Base-by-base conservation (phyloP, 2,888 invertebrate species). In the Octonoba sinensis region DNA sequence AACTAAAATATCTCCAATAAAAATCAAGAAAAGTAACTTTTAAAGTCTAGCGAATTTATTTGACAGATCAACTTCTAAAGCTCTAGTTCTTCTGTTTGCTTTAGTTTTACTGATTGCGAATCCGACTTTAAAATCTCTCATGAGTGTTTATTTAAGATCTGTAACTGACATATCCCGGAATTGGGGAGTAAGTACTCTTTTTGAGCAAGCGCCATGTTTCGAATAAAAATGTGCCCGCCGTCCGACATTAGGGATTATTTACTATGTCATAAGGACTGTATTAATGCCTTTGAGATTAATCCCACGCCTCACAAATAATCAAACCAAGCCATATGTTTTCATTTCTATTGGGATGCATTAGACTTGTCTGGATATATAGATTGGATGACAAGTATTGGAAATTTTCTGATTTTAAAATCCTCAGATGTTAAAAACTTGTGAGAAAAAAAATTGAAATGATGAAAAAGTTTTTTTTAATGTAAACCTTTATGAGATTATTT, bases 211-310 rank as follows among this genome's bases (percentile, higher is more conserved):
- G 36, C 36, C 36, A 36, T 36, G 6, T 36, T 36, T 36, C 6
- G 36, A 11, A 36, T 27, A 8, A 36, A 36, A 36, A 36, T 36
- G 3, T 11, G 36, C 8, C 69, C 36, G 15, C 1, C 54, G 62
- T 51, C 44, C 69, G 49, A 49, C 44, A 20, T 16, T n/a, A 20
- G 2, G n/a, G 57, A 49, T 75, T 75, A 75, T 67, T 60, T 60
- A 75, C 46, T 49, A 44, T 44, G 67, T 60, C 66, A 67, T 75
- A 66, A 74, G 66, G 57, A 75, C 54, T 67, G 66, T 67, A 66
- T 67, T 75, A 67, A 75, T 75, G 67, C 64, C 24, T 12, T 36
- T 44, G 44, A 59, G 67, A 75, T 75, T 75, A 75, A 75, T 67
- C 47, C 18, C 36, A 18, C n/a, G 27, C 6, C 44, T 20, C 44